Evolutionary conservation across 1,140 invertebrate genomes (phyloP).

Genomic region (Diachasma alloeum): DNA sequence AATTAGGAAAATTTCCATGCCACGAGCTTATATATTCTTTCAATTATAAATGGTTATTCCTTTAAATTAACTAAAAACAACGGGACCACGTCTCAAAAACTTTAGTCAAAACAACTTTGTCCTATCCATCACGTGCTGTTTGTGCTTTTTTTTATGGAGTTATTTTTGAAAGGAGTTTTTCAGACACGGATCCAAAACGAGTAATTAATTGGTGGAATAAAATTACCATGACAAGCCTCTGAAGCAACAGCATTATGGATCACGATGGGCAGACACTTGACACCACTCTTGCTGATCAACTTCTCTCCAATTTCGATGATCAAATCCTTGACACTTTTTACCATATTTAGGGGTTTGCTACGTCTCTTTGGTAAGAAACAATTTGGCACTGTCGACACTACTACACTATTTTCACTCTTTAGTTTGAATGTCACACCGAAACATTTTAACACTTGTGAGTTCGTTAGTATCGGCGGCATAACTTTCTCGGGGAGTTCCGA

Average conservation of each 20-base stretch:
- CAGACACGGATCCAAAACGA: no score
- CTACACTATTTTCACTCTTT: conserved; percentile 35
- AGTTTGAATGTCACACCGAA: conserved; percentile 49
- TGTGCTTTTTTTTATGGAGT: no score
- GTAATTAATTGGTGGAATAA: no score
- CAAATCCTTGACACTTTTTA: conserved; percentile 40
- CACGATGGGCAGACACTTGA: conserved; percentile 47
- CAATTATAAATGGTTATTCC: no score
- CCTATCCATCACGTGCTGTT: no score
- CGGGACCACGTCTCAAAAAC: no score
- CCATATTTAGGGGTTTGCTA: conserved; percentile 36
- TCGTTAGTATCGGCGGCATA: conserved; percentile 37
- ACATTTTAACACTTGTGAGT: conserved; percentile 40
- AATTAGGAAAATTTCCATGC: no score
- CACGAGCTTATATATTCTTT: no score
- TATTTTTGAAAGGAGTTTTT: no score
- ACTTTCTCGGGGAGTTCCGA: conserved; percentile 36
- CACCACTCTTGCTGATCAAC: conserved; percentile 29
- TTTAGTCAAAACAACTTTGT: no score
- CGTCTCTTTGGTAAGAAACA: conserved; percentile 50
- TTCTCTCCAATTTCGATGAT: conserved; percentile 50
- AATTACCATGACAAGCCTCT: conserved; percentile 60
- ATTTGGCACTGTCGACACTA: conserved; percentile 48
- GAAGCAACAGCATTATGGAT: conserved; percentile 58
- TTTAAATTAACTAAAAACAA: no score